Conservation (phyloP, 2,113 vertebrate genomes). For the Stercorarius parasiticus region DNA sequence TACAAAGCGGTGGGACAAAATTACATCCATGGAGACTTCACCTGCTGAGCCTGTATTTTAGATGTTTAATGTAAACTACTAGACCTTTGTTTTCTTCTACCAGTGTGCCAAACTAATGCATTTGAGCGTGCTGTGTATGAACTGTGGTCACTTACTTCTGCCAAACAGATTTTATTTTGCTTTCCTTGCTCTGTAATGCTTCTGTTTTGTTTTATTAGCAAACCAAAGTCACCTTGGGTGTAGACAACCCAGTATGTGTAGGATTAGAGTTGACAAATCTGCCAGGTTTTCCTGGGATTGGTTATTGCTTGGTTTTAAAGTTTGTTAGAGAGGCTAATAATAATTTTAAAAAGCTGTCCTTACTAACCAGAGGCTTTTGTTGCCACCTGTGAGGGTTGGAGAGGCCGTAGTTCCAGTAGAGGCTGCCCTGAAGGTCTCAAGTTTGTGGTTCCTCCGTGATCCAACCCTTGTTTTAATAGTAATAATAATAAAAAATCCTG, state of each 20-base stretch:
- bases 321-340: not conserved
- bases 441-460: not conserved
- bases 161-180: not conserved
- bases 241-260: not conserved
- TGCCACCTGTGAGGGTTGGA: not conserved
- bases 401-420: not conserved
- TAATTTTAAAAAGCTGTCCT: not conserved
- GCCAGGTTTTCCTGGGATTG: not conserved
- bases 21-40: not conserved
- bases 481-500: not conserved
- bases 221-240: not conserved
- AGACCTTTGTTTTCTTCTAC: not conserved
- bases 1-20: not conserved
- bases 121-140: not conserved
- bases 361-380: not conserved
- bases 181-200: constrained; percentile 1
- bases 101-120: not conserved
- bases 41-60: not conserved
- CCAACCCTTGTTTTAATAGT: not conserved
- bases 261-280: not conserved
- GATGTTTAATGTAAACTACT: not conserved
- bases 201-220: not conserved
- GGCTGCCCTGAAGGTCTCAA: not conserved
- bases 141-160: not conserved
- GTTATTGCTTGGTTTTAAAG: not conserved